These are phyloP conservation scores for Oscheius sp. DNA, from an alignment of 2,888 invertebrate species.

Conservation along the genomic window DNA sequence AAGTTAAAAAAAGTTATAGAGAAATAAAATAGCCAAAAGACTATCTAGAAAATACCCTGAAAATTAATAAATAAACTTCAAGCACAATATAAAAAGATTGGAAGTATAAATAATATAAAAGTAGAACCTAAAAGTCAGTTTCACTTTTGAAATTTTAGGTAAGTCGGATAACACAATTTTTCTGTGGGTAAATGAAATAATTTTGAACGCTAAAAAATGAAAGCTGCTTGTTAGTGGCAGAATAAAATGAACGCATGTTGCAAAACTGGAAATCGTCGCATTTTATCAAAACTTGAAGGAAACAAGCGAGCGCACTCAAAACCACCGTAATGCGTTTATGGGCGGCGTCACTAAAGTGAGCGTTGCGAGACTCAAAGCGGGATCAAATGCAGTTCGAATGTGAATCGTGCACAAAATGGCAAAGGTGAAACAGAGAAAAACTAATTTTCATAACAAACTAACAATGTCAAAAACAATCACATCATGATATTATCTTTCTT, in stretches of 20 bases:
- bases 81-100: background rate
- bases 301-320: too few relatives aligned
- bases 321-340: constrained; percentile 14
- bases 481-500: too few relatives aligned
- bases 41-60: constrained; percentile 67
- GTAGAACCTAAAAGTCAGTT: background rate
- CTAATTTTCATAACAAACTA: background rate
- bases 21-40: constrained; percentile 61
- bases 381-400: too few relatives aligned
- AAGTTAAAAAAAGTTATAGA: constrained; percentile 52
- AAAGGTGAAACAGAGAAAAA: background rate
- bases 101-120: background rate
- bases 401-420: too few relatives aligned
- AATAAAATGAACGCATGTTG: too few relatives aligned
- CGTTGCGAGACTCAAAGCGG: constrained; percentile 44
- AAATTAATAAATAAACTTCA: constrained; percentile 28
- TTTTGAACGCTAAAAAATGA: too few relatives aligned
- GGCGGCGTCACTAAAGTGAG: constrained; percentile 49
- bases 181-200: too few relatives aligned
- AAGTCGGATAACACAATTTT: too few relatives aligned
- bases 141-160: background rate
- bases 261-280: too few relatives aligned
- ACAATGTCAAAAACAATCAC: background rate
- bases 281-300: too few relatives aligned
- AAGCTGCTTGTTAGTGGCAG: too few relatives aligned